These are phyloP conservation scores for Tor tambroides DNA, from an alignment of 2,113 vertebrate genomes.

Conservation along the genomic window DNA sequence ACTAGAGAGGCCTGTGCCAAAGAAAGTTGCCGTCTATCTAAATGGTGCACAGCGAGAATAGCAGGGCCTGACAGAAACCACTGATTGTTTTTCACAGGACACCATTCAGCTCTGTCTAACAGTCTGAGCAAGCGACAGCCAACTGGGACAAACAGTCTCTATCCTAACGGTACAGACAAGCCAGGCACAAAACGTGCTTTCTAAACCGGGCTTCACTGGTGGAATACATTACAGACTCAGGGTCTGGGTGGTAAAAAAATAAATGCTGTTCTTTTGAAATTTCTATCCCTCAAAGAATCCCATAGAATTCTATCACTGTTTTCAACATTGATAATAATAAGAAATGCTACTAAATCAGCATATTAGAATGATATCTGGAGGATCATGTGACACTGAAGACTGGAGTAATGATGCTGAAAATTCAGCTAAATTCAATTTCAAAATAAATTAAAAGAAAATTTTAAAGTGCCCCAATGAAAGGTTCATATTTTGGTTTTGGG, in stretches of 20 bases:
- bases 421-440: background rate
- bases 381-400: background rate
- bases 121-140: conserved; percentile 28
- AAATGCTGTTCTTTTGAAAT: no score
- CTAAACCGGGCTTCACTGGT: background rate
- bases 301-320: no score
- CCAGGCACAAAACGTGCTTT: conserved; percentile 13
- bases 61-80: conserved; percentile 32
- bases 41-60: conserved; percentile 39
- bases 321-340: no score
- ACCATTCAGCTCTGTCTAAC: conserved; percentile 53
- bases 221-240: background rate
- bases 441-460: background rate
- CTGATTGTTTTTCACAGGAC: conserved; percentile 53
- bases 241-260: background rate
- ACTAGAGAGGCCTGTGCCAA: background rate
- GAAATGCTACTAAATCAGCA: no score
- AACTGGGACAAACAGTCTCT: conserved; percentile 45
- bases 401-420: background rate
- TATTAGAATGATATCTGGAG: no score
- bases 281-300: background rate
- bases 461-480: no score
- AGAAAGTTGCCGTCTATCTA: background rate
- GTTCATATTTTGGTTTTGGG: no score
- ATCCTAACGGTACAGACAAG: conserved; percentile 30